Base-by-base conservation (phyloP, 2,797 vertebrate species). In the Pachyuromys duprasi region DNA sequence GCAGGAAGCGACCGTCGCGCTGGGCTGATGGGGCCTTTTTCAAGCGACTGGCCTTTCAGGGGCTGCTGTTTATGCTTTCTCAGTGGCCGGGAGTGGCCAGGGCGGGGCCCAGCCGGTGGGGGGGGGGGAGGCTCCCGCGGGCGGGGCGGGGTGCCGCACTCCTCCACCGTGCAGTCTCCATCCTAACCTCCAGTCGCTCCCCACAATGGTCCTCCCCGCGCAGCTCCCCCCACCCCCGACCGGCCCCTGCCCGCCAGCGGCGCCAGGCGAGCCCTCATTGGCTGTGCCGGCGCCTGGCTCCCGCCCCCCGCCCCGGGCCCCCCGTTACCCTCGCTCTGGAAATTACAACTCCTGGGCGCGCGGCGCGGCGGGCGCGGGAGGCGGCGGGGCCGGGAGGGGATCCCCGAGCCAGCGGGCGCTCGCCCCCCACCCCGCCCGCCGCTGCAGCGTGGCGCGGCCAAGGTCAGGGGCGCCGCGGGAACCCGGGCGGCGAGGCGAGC, bases 191-290 rank as follows among this genome's bases (percentile, higher is more conserved):
- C 74, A 95, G 89, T 90, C 76, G 91, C 88, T 89, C 95, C 82
- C 7, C 31, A 92, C 39, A 49, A 97, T 84, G 97, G 81, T 95
- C 84, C 95, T 87, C 86, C 57, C 94, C 2, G 78, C 0, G 13
- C 95, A 96, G 90, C 92, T n/a, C n/a, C n/a, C n/a, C n/a, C n/a
- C n/a, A n/a, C 97, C 98, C 98, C 95, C 88, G 96, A 97, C 94
- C 83, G 65, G 90, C 90, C 92, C 97, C 96, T 62, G 97, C 80
- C 82, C 95, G 92, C 95, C 86, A 90, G 96, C 96, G 94, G 95
- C 78, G 28, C 72, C 84, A 81, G 95, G 92, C 82, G 88, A 94
- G 94, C 96, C 94, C 97, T 95, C 91, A 98, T 98, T 98, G 96
- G 98, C 98, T 93, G 97, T 84, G 87, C 95, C 53, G 94, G 60